Evolutionary conservation across 2,113 vertebrate species (phyloP).

Genomic region (Indicator indicator): DNA sequence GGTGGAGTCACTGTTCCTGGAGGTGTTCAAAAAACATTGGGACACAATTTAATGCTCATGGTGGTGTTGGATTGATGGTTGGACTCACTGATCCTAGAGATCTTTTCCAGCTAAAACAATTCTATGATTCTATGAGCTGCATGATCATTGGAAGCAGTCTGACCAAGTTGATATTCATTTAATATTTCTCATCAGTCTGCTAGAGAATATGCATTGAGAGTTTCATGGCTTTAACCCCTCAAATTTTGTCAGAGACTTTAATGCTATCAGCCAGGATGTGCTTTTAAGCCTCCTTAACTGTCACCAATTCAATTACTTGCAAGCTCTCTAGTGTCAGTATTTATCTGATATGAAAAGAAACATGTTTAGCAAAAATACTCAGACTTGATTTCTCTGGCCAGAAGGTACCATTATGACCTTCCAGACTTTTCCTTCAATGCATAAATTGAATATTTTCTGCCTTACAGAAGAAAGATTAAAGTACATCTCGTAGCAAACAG

Average conservation of each 20-base stretch:
- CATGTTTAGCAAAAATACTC: not conserved
- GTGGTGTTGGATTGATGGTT: too few species aligned
- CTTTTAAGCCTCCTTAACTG: not conserved
- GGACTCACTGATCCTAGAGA: too few species aligned
- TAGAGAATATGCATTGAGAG: not conserved
- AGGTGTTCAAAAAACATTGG: too few species aligned
- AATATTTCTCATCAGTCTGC: not conserved
- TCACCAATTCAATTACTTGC: not conserved
- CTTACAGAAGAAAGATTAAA: not conserved
- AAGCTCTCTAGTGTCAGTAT: not conserved
- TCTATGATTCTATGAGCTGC: not conserved
- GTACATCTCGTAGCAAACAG: not conserved
- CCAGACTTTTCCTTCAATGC: not conserved
- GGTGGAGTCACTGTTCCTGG: too few species aligned
- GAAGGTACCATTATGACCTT: not conserved
- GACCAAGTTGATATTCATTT: not conserved
- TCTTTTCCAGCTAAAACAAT: too few species aligned
- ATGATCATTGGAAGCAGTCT: not conserved
- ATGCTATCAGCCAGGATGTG: not conserved
- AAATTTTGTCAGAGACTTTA: not conserved
- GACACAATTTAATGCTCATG: too few species aligned
- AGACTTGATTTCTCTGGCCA: not conserved
- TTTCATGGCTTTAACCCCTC: not conserved
- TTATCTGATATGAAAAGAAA: not conserved
- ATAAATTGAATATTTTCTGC: not conserved